Percentiles rank a stretch among this genome's conserved stretches.
phyloP scores from a whole-genome alignment of 2,888 invertebrate species.

The Limnephilus auricula region DNA sequence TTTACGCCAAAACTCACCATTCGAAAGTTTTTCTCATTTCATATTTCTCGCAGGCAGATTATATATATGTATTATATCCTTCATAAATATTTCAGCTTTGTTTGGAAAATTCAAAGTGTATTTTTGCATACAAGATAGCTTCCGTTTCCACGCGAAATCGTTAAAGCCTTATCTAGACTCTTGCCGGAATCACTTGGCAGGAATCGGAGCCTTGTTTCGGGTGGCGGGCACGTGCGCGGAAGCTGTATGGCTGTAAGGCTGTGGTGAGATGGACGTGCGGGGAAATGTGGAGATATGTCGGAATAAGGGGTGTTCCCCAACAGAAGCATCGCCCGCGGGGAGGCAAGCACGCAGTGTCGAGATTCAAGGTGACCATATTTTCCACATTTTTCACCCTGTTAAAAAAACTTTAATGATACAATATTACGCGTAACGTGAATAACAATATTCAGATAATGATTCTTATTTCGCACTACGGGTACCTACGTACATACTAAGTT shows the following conservation, averaged over 20 bases:
- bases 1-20: neutral
- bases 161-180: neutral
- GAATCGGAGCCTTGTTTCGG: neutral
- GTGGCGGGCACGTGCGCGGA: neutral
- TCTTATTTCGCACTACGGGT: too few relatives aligned
- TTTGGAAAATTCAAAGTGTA: neutral
- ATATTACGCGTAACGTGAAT: neutral
- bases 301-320: constrained; percentile 37
- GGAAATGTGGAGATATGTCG: constrained; percentile 26
- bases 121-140: neutral
- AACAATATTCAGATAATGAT: neutral
- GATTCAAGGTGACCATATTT: constrained; percentile 32
- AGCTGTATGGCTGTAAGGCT: neutral
- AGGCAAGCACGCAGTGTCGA: neutral
- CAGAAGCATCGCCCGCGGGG: constrained; percentile 45
- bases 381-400: constrained; percentile 10
- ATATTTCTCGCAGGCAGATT: neutral
- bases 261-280: constrained; percentile 1
- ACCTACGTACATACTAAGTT: too few relatives aligned
- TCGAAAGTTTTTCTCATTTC: neutral
- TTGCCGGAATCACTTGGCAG: neutral
- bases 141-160: neutral
- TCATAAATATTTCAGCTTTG: neutral
- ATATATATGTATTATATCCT: too few relatives aligned
- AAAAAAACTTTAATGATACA: neutral